These are phyloP conservation scores for Dynastes grantii DNA, from an alignment of 2,888 invertebrate genomes.

Conservation along the genomic window DNA sequence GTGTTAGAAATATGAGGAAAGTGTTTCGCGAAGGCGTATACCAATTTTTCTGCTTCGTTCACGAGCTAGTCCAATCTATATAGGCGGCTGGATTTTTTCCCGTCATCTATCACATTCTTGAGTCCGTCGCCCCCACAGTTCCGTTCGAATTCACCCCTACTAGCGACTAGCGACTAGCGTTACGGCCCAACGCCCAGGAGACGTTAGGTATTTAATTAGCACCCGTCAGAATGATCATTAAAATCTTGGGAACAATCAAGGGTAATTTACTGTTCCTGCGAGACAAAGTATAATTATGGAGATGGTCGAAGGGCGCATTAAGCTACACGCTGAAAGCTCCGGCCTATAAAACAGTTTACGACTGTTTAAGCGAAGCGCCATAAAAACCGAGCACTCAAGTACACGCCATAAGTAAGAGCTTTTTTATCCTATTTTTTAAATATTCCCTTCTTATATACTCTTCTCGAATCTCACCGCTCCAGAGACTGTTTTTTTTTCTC, in stretches of 20 bases:
- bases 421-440: conserved; percentile 54
- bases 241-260: conserved; percentile 60
- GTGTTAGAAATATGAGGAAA: too few relatives aligned
- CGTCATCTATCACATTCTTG: conserved; percentile 17
- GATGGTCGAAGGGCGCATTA: conserved; percentile 67
- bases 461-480: conserved; percentile 11
- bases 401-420: conserved; percentile 55
- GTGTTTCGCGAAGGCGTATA: too few relatives aligned
- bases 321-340: conserved; percentile 68
- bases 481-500: background rate
- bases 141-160: background rate
- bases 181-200: background rate
- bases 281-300: conserved; percentile 68
- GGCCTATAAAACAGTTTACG: conserved; percentile 69
- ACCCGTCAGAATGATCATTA: conserved; percentile 42
- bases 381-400: conserved; percentile 56
- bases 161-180: background rate
- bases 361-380: conserved; percentile 65
- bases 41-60: too few relatives aligned
- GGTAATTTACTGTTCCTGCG: conserved; percentile 65
- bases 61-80: too few relatives aligned
- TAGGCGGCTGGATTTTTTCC: conserved; percentile 1
- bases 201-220: conserved; percentile 37
- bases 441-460: conserved; percentile 23
- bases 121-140: background rate